These are phyloP conservation scores for Drosophila grimshawi DNA, from an alignment of 1,140 invertebrate genomes.

Conservation along the genomic window DNA sequence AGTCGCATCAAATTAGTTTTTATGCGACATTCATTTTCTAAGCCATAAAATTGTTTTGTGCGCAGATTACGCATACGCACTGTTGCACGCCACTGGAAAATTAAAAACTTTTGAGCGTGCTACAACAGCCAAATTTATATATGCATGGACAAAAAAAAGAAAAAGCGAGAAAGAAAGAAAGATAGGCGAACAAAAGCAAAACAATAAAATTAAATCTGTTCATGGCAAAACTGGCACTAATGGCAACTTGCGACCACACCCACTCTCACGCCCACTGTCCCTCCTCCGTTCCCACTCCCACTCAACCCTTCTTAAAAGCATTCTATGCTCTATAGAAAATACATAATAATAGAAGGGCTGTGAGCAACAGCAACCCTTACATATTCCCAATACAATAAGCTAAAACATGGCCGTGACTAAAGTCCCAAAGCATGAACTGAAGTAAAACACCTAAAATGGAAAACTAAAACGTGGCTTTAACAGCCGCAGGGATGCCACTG, in stretches of 20 bases:
- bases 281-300: not conserved
- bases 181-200: slow-evolving; percentile 73
- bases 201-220: slow-evolving; percentile 84
- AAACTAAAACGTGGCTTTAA: slow-evolving; percentile 76
- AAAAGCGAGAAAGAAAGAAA: slow-evolving; percentile 24
- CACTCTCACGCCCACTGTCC: not conserved
- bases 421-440: slow-evolving; percentile 57
- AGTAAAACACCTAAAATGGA: slow-evolving; percentile 76
- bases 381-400: slow-evolving; percentile 73
- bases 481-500: slow-evolving; percentile 33
- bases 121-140: slow-evolving; percentile 22
- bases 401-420: slow-evolving; percentile 50
- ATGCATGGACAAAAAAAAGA: slow-evolving; percentile 56
- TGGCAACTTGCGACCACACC: slow-evolving; percentile 54
- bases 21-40: slow-evolving; percentile 69
- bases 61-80: slow-evolving; percentile 77
- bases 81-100: slow-evolving; percentile 72
- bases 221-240: slow-evolving; percentile 52
- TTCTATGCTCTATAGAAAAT: slow-evolving; percentile 61
- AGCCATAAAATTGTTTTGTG: slow-evolving; percentile 66
- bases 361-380: slow-evolving; percentile 58
- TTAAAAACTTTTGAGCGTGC: slow-evolving; percentile 44
- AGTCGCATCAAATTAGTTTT: slow-evolving; percentile 49
- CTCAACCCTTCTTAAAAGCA: slow-evolving; percentile 24
- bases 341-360: slow-evolving; percentile 66